Conservation (phyloP, 2,113 vertebrate species). For the Chamaea fasciata region DNA sequence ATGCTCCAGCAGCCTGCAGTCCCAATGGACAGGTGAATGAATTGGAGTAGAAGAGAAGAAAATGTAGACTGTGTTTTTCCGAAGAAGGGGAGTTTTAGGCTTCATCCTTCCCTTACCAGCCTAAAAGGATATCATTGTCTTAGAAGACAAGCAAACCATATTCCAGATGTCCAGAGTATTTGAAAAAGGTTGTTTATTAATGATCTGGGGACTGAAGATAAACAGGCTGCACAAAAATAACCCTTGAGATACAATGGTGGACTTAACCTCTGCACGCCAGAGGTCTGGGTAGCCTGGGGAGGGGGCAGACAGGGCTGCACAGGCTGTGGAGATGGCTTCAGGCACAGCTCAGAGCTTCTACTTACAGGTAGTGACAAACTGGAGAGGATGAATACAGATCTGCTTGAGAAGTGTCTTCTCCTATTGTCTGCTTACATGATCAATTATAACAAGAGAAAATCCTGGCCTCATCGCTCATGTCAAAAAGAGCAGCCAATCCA, state of each 20-base stretch:
- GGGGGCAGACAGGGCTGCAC: background rate
- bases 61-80: background rate
- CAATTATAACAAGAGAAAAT: background rate
- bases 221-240: constrained; percentile 43
- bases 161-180: constrained; percentile 53
- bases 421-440: background rate
- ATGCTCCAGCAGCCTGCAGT: background rate
- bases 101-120: background rate
- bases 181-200: constrained; percentile 54
- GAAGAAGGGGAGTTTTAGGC: background rate
- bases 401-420: background rate
- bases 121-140: constrained; percentile 20
- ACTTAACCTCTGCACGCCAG: constrained; percentile 13
- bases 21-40: background rate
- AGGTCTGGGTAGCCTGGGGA: background rate
- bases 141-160: constrained; percentile 32
- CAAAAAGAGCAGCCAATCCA: background rate
- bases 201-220: constrained; percentile 40
- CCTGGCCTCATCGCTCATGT: background rate
- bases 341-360: background rate
- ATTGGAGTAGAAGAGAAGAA: background rate
- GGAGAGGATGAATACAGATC: background rate
- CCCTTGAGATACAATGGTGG: background rate
- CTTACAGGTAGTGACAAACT: background rate
- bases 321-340: background rate